Percentiles rank a stretch among this genome's conserved stretches.
Conservation (phyloP, 2,888 invertebrate species). For the Drosophila birchii region DNA sequence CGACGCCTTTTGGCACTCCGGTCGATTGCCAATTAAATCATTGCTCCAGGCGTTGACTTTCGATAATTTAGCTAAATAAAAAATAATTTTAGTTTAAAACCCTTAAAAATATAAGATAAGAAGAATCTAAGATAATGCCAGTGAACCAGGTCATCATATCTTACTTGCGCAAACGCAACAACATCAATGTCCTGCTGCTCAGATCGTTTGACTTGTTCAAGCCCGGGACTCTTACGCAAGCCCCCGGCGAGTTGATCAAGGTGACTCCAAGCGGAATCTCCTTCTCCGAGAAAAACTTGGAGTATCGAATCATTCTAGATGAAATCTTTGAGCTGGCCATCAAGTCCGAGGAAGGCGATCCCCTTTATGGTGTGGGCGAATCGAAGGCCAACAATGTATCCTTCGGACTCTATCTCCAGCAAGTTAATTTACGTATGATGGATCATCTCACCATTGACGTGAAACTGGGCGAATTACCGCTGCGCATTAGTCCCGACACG, state of each 20-base stretch:
- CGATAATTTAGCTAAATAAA: neutral
- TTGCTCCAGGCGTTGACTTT: neutral
- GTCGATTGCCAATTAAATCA: neutral
- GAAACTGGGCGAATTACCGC: constrained; percentile 2
- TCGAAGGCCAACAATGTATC: neutral
- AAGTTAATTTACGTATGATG: constrained; percentile 14
- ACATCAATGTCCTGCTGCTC: constrained; percentile 49
- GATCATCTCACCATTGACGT: constrained; percentile 20
- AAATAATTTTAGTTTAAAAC: too few relatives aligned
- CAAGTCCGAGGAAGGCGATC: neutral
- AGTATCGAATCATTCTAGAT: constrained; percentile 36
- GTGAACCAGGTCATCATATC: constrained; percentile 49
- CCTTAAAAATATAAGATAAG: neutral
- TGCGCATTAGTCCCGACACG: constrained; percentile 4
- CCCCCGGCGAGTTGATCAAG: constrained; percentile 1
- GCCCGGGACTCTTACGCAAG: neutral
- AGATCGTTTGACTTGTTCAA: constrained; percentile 28
- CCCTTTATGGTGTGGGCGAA: neutral
- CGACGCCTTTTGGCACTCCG: neutral
- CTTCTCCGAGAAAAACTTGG: constrained; percentile 34
- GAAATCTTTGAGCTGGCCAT: constrained; percentile 25
- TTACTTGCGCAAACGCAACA: constrained; percentile 24
- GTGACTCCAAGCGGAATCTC: constrained; percentile 33
- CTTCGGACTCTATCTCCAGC: constrained; percentile 22
- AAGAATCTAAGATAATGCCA: constrained; percentile 39